Base-by-base conservation (phyloP, 2,797 vertebrate genomes). In the Enteromius paludinosus region DNA sequence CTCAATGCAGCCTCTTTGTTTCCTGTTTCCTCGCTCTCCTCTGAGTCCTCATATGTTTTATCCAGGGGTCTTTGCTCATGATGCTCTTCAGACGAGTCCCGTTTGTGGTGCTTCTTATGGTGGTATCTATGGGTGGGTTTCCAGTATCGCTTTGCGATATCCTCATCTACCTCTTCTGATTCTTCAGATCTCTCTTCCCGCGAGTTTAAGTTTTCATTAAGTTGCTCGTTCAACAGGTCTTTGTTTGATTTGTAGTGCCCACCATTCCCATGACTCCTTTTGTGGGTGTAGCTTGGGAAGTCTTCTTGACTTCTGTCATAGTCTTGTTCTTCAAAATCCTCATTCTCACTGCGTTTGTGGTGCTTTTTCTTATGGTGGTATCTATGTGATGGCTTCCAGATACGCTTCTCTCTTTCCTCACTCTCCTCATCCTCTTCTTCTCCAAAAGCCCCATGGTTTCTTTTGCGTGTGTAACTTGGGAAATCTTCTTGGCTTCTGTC, bases 21-120 rank as follows among this genome's bases (percentile, higher is more conserved):
- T 38, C 7, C 35, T 38, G 35, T 84, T 85, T 43, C 78, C 84
- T 45, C 88, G 85, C 17, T 85, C 38, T 76, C 81, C 3, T 69
- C 35, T 0, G 62, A 83, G 35, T 73, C 78, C 15, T 77, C 79
- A 28, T 59, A 72, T 41, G 38, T 62, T 20, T 74, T 86, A 30
- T 84, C 83, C 28, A 76, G 49, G 18, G 65, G 25, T 30, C 25
- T 62, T 30, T 61, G 23, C 5, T 28, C 56, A 28, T 61, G 14
- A 61, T 61, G 23, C 5, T 61, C 56, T 15, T 61, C 56, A 5
- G 12, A 15, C 14, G 25, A 61, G 18, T 43, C 65, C 12, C 92
- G 90, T 70, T 90, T 93, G 23, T 93, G 93, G 11, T 90, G 90
- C 79, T 85, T 92, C 88, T 93, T 93, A 9, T 93, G 92, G 45